These are phyloP conservation scores for Petroica traversi DNA, from an alignment of 2,113 vertebrate species.

Conservation along the genomic window DNA sequence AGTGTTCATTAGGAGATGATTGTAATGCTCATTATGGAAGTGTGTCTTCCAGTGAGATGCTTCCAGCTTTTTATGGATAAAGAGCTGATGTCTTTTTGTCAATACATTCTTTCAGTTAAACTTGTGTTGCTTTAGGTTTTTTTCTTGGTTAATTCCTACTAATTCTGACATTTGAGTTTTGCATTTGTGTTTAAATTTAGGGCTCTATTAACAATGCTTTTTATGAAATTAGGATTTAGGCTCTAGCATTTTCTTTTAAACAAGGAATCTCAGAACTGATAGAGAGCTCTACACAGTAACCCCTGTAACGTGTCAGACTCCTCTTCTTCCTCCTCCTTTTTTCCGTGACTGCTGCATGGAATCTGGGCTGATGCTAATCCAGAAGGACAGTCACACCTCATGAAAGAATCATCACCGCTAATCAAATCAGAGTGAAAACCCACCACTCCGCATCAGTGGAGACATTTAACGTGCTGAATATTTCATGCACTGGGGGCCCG, in stretches of 20 bases:
- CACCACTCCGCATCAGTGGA: conserved; percentile 83
- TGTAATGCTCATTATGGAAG: background rate
- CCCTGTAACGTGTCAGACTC: background rate
- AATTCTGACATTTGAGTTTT: background rate
- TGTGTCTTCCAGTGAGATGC: background rate
- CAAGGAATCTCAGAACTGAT: background rate
- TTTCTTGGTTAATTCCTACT: background rate
- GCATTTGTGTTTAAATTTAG: background rate
- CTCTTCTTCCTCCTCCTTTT: conserved; percentile 38
- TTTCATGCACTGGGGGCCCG: conserved; percentile 86
- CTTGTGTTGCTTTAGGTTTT: background rate
- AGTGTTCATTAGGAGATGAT: background rate
- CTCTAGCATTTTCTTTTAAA: background rate
- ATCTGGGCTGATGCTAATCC: conserved; percentile 88
- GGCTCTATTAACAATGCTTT: background rate
- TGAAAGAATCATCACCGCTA: conserved; percentile 97
- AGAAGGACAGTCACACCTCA: conserved; percentile 89
- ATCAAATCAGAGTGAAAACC: conserved; percentile 93
- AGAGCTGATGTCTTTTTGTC: background rate
- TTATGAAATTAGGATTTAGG: background rate
- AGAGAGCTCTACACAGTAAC: background rate
- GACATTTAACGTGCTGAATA: conserved; percentile 84
- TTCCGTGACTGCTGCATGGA: conserved; percentile 86
- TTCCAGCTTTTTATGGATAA: background rate
- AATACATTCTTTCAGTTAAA: background rate